Base-by-base conservation (phyloP, 1,140 invertebrate genomes). In the Zaprionus inermis region DNA sequence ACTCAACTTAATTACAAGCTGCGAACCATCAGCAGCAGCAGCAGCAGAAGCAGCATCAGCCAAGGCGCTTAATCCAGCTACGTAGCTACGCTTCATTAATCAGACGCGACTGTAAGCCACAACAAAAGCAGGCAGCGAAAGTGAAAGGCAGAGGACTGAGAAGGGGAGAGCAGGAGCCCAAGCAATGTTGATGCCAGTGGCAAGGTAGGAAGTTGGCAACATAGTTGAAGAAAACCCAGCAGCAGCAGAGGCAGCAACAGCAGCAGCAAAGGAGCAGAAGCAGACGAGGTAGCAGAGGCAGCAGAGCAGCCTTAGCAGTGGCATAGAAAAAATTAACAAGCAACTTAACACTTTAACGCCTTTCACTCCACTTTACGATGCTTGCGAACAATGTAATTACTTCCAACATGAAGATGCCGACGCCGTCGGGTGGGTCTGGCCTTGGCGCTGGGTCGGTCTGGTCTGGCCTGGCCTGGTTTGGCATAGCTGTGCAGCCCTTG, bases 321-420 rank as follows among this genome's bases (percentile, higher is more conserved):
- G 68, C 44, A 56, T 60, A 79, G 63, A 65, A 86, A 44, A 89
- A 89, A 89, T 89, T 89, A 89, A 89, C 84, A 89, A 89, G 84
- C 84, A 89, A 90, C 84, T 89, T 89, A 89, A 89, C 84, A 89
- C 84, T 89, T 89, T 89, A 89, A 89, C 84, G 84, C 84, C 85
- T 89, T 84, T 89, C 81, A 83, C 85, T 89, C 79, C 83, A 86
- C 79, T 88, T 89, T 73, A 61, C 71, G 84, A 80, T 80, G 84
- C 77, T 70, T 67, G 81, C 77, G 85, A 89, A 89, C 84, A 89
- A 89, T 89, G 84, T 89, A 89, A 89, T 89, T 89, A 89, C 84
- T 89, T 89, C 81, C 89, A 89, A 89, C 76, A 82, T 79, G 81
- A 75, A 78, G 74, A 81, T 41, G 71, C 70, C 77, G 72, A 22